A percentile compares a stretch with the other conserved stretches of the same genome.
Evolutionary conservation across 2,797 vertebrate species (phyloP).

Genomic region (Ficedula albicollis): DNA sequence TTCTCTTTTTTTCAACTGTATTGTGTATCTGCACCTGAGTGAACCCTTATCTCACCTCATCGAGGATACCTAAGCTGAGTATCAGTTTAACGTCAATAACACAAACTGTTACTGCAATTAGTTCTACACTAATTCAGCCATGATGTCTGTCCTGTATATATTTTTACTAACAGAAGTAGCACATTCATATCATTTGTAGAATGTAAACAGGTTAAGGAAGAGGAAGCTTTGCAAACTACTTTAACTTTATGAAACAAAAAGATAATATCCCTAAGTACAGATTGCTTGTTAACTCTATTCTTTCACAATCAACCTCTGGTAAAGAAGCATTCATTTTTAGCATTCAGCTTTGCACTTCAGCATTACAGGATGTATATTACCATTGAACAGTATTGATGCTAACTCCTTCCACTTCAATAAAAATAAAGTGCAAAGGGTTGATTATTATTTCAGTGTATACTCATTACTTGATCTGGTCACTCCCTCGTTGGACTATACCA

Average conservation of each 20-base stretch:
- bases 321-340: background rate
- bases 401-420: background rate
- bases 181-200: background rate
- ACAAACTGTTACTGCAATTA: conserved; percentile 43
- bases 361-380: background rate
- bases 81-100: conserved; percentile 51
- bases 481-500: conserved; percentile 14
- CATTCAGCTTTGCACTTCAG: background rate
- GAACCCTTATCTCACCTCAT: conserved; percentile 53
- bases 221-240: background rate
- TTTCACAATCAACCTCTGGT: background rate
- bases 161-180: background rate
- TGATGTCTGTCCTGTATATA: background rate
- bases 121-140: conserved; percentile 3
- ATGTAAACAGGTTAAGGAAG: background rate
- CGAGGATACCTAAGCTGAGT: conserved; percentile 25
- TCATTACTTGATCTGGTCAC: conserved; percentile 43
- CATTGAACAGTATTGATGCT: background rate
- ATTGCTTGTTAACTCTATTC: background rate
- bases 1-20: conserved; percentile 28
- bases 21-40: conserved; percentile 24
- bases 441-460: conserved; percentile 4
- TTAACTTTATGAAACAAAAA: background rate
- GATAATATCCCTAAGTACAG: background rate
- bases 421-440: conserved; percentile 15